Percentiles rank a stretch among this genome's conserved stretches.
These are phyloP conservation scores for Theretra japonica DNA, from an alignment of 2,888 invertebrate species.

Conservation along the genomic window DNA sequence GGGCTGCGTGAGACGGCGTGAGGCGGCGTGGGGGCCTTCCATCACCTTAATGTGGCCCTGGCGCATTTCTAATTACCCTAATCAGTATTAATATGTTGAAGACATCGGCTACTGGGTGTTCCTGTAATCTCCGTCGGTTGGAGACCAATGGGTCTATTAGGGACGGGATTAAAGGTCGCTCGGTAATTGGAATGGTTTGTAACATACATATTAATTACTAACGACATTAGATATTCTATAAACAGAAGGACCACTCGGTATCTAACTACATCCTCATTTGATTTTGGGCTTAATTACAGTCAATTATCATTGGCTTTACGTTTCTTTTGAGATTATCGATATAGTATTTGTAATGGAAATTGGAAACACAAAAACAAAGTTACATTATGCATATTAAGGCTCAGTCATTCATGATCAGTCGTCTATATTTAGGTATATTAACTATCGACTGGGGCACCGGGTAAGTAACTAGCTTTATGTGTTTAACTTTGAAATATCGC, in stretches of 20 bases:
- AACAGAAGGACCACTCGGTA: neutral
- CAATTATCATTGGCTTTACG: neutral
- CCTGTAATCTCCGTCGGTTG: slow-evolving; percentile 9
- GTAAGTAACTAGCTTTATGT: no score
- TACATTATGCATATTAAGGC: no score
- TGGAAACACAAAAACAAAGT: neutral
- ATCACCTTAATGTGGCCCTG: slow-evolving; percentile 16
- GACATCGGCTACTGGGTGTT: slow-evolving; percentile 25
- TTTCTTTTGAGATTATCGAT: neutral
- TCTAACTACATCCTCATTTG: neutral
- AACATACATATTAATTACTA: slow-evolving; percentile 22
- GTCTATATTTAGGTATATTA: no score
- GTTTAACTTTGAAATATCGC: no score
- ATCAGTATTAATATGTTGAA: slow-evolving; percentile 25
- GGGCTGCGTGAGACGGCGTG: slow-evolving; percentile 27
- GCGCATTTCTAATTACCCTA: slow-evolving; percentile 27
- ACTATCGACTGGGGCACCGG: no score
- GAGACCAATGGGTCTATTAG: slow-evolving; percentile 20
- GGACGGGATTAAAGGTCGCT: slow-evolving; percentile 17
- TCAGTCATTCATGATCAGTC: no score
- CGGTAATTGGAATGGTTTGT: slow-evolving; percentile 23
- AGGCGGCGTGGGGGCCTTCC: slow-evolving; percentile 24
- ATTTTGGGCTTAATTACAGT: neutral
- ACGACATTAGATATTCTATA: neutral
- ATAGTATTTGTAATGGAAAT: neutral